Conservation (phyloP, 2,797 vertebrate species). For the Microctenopoma steveboyesi region DNA sequence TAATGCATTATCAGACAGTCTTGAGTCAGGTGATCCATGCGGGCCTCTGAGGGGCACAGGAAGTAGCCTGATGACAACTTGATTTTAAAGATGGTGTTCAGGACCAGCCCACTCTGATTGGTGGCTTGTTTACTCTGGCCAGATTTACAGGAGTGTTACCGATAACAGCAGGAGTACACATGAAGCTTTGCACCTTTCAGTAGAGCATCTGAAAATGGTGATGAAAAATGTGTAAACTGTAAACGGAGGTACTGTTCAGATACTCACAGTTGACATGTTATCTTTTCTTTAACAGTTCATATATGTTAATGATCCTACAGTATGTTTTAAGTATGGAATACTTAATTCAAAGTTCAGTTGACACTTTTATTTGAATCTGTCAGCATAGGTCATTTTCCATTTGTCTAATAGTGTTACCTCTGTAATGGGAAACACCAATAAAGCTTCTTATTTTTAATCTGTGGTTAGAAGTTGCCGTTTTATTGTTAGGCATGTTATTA, state of each 20-base stretch:
- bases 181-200: constrained; percentile 61
- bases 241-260: constrained; percentile 48
- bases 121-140: constrained; percentile 69
- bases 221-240: constrained; percentile 55
- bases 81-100: constrained; percentile 64
- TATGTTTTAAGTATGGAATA: constrained; percentile 55
- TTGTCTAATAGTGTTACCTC: constrained; percentile 87
- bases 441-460: constrained; percentile 71
- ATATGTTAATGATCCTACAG: constrained; percentile 44
- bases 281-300: constrained; percentile 57
- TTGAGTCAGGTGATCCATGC: constrained; percentile 54
- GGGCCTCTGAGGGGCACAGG: constrained; percentile 43
- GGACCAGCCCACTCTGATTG: constrained; percentile 56
- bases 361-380: constrained; percentile 77
- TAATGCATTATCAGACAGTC: constrained; percentile 69
- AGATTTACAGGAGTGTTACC: constrained; percentile 54
- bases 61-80: constrained; percentile 56
- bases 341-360: constrained; percentile 57
- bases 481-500: not conserved
- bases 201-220: constrained; percentile 47
- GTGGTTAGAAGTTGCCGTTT: constrained; percentile 16
- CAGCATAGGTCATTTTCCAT: constrained; percentile 83
- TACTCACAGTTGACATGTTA: constrained; percentile 46
- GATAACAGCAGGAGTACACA: constrained; percentile 55
- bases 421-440: constrained; percentile 89